These are phyloP conservation scores for Pseudocheirus occidentalis DNA, from an alignment of 2,797 vertebrate species.

Conservation along the genomic window DNA sequence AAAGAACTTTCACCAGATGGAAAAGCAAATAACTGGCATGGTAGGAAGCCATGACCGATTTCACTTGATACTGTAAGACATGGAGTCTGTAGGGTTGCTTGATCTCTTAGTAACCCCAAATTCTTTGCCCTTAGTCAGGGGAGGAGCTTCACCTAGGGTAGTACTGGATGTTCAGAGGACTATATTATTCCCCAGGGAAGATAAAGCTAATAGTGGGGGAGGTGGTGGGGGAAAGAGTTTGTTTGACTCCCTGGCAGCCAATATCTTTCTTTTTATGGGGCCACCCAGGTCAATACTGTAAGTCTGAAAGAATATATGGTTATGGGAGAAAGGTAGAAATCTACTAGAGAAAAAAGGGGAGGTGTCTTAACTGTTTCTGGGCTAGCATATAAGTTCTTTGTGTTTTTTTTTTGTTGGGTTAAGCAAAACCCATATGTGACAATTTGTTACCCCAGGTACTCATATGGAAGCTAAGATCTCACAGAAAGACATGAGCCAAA, in stretches of 20 bases:
- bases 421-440: neutral
- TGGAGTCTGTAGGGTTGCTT: neutral
- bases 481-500: neutral
- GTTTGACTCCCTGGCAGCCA: neutral
- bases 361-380: neutral
- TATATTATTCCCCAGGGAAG: neutral
- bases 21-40: neutral
- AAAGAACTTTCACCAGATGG: neutral
- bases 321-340: neutral
- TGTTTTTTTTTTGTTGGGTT: neutral
- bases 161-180: neutral
- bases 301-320: neutral
- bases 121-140: neutral
- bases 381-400: neutral
- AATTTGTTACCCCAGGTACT: neutral
- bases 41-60: neutral
- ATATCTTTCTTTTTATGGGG: neutral
- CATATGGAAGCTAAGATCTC: neutral
- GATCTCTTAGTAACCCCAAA: neutral
- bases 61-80: neutral
- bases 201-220: neutral
- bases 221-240: neutral
- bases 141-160: neutral
- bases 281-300: neutral
- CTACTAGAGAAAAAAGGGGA: neutral